Percentiles rank a stretch among this genome's conserved stretches.
phyloP scores from a whole-genome alignment of 2,113 vertebrate genomes.

The Chionomys nivalis region DNA sequence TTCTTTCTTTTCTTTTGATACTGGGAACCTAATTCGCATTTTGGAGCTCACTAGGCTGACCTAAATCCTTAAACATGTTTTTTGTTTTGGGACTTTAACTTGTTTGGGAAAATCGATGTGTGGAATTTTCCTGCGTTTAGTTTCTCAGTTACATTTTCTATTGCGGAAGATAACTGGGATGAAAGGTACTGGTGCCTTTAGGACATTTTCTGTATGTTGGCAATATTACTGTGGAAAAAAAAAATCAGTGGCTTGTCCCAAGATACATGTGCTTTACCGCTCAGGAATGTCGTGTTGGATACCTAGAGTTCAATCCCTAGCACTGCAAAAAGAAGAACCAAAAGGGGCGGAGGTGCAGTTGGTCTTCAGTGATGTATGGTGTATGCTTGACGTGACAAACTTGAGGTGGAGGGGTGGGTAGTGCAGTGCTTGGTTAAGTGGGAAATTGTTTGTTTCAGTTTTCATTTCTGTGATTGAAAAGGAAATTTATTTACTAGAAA shows the following conservation, averaged over 20 bases:
- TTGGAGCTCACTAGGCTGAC: background rate
- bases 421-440: background rate
- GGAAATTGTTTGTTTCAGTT: background rate
- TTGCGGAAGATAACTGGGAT: background rate
- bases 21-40: background rate
- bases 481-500: background rate
- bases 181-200: background rate
- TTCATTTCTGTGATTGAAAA: constrained; percentile 5
- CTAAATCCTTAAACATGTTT: background rate
- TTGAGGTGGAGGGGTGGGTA: background rate
- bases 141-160: background rate
- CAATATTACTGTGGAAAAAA: background rate
- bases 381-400: background rate
- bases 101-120: background rate
- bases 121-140: background rate
- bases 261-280: too few relatives aligned
- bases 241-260: background rate
- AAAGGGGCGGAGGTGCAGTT: background rate
- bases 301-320: background rate
- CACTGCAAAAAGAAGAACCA: background rate
- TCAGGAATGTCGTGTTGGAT: background rate
- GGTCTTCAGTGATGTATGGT: background rate
- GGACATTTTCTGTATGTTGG: background rate
- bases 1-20: background rate
- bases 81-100: background rate